phyloP scores from a whole-genome alignment of 2,797 vertebrate species.

The Xiphorhynchus erythropygius region DNA sequence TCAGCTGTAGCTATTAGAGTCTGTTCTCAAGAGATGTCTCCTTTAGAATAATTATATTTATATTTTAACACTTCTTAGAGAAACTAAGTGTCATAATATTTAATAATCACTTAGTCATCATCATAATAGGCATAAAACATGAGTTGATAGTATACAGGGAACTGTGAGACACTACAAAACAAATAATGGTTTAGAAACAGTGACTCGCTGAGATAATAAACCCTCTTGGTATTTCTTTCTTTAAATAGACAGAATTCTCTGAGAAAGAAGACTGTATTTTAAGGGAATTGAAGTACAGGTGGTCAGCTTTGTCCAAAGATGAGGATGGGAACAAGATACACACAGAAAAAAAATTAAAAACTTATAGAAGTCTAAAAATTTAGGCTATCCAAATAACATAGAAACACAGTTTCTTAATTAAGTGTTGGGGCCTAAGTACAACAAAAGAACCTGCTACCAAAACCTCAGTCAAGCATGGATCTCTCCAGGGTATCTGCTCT shows the following conservation, averaged over 20 bases:
- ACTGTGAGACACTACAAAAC: neutral
- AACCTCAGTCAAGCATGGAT: neutral
- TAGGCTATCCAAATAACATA: neutral
- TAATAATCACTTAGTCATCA: slow-evolving; percentile 12
- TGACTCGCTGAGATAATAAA: neutral
- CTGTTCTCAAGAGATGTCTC: neutral
- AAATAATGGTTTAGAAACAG: neutral
- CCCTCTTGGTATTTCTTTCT: neutral
- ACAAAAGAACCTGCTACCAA: neutral
- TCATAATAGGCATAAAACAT: neutral
- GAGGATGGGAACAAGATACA: neutral
- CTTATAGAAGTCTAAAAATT: neutral
- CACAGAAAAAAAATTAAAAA: neutral
- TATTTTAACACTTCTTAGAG: neutral
- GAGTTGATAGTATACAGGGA: neutral
- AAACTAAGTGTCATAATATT: slow-evolving; percentile 28
- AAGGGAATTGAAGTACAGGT: neutral
- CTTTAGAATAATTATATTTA: neutral
- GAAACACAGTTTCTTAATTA: neutral
- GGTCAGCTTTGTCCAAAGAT: neutral
- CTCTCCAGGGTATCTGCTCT: neutral
- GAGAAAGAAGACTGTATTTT: neutral
- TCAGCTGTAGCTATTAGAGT: neutral
- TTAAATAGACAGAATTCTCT: neutral
- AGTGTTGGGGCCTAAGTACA: neutral